Conservation (phyloP, 1,140 invertebrate genomes). For the Drosophila prosaltans region DNA sequence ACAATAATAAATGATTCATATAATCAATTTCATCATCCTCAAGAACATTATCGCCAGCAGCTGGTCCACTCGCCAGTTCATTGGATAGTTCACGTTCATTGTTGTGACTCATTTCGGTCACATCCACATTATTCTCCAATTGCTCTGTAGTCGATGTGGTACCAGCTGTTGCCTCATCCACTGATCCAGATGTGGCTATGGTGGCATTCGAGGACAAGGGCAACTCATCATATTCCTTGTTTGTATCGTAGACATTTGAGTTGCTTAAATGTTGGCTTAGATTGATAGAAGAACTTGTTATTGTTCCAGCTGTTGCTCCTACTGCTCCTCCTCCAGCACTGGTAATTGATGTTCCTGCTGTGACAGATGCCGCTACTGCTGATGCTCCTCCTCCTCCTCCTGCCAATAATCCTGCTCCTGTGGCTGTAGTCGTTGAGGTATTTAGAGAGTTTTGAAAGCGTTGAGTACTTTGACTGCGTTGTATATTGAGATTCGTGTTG, state of each 20-base stretch:
- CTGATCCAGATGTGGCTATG: conserved; percentile 30
- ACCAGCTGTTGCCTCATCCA: conserved; percentile 22
- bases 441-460: conserved; percentile 77
- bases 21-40: conserved; percentile 76
- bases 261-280: conserved; percentile 47
- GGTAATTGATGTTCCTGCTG: background rate
- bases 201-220: conserved; percentile 41
- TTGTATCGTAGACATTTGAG: conserved; percentile 66
- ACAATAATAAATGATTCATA: conserved; percentile 69
- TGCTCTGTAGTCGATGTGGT: conserved; percentile 44
- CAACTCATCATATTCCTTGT: conserved; percentile 75
- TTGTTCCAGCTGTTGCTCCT: conserved; percentile 34
- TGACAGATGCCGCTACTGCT: background rate
- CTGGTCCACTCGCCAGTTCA: conserved; percentile 17
- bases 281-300: conserved; percentile 34
- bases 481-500: conserved; percentile 82
- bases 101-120: conserved; percentile 32
- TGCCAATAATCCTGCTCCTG: background rate
- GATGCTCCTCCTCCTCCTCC: too few relatives aligned
- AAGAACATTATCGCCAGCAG: conserved; percentile 52
- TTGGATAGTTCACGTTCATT: conserved; percentile 43
- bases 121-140: conserved; percentile 61
- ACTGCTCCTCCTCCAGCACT: background rate
- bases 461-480: conserved; percentile 82
- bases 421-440: conserved; percentile 45